phyloP scores from a whole-genome alignment of 1,140 invertebrate genomes.

The Augochlora pura region DNA sequence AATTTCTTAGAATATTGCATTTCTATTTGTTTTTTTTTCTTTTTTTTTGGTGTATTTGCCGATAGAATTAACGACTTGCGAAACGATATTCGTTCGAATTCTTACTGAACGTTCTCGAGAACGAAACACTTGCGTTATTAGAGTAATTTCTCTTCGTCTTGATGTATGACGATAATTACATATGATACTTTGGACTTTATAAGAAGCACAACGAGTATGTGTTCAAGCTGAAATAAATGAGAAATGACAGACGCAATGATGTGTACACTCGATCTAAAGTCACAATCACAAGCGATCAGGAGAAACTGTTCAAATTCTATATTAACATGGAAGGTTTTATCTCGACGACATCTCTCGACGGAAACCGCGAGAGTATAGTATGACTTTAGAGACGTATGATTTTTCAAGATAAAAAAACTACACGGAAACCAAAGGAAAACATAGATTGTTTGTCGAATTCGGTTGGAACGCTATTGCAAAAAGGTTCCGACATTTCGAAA shows the following conservation, averaged over 20 bases:
- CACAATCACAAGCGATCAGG: slow-evolving; percentile 10
- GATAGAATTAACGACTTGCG: slow-evolving; percentile 5
- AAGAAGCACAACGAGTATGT: slow-evolving; percentile 51
- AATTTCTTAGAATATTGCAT: slow-evolving; percentile 22
- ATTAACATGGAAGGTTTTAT: slow-evolving; percentile 23
- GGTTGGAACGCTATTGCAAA: slow-evolving; percentile 56
- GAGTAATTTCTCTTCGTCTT: slow-evolving; percentile 51
- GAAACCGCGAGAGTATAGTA: not conserved
- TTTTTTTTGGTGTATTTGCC: slow-evolving; percentile 16
- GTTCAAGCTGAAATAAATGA: slow-evolving; percentile 44
- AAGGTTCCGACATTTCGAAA: slow-evolving; percentile 54
- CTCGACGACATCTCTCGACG: slow-evolving; percentile 30
- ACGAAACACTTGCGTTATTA: slow-evolving; percentile 37
- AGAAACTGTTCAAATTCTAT: slow-evolving; percentile 10
- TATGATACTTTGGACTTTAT: slow-evolving; percentile 45
- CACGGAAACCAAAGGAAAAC: not conserved
- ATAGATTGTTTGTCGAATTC: slow-evolving; percentile 34
- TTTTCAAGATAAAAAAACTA: slow-evolving; percentile 28
- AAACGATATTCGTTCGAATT: slow-evolving; percentile 32
- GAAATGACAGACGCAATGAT: slow-evolving; percentile 25
- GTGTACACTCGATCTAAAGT: slow-evolving; percentile 28
- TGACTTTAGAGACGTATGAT: slow-evolving; percentile 45
- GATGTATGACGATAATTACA: slow-evolving; percentile 50
- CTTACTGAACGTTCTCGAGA: slow-evolving; percentile 3
- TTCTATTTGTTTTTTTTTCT: slow-evolving; percentile 3